A percentile compares a stretch with the other conserved stretches of the same genome.
Conservation (phyloP, 2,113 vertebrate species). For the Lanius collurio region DNA sequence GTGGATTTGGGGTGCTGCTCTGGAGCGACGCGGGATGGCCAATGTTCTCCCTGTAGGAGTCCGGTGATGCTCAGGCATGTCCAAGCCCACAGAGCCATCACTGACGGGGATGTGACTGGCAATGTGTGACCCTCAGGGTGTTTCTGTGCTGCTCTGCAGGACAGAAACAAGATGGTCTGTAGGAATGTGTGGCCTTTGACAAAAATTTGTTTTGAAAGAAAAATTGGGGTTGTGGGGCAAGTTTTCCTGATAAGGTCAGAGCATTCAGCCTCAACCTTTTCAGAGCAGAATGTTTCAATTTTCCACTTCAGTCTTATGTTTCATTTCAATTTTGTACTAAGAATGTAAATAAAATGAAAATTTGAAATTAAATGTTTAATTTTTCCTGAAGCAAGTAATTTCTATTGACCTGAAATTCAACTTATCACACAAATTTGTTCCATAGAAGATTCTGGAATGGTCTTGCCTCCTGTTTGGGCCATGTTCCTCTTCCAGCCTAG, state of each 20-base stretch:
- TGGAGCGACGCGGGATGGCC: rapidly evolving
- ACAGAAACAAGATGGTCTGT: background rate
- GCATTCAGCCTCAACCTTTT: slow-evolving; percentile 22
- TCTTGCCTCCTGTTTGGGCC: background rate
- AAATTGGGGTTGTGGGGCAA: background rate
- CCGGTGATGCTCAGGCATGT: rapidly evolving
- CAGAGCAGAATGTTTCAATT: slow-evolving; percentile 7
- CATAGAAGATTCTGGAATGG: background rate
- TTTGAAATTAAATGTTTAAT: background rate
- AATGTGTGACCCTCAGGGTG: background rate
- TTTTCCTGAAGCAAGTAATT: background rate
- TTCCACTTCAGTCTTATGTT: background rate
- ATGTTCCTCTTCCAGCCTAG: background rate
- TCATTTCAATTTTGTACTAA: background rate
- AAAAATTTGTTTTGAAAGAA: background rate
- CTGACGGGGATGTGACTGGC: rapidly evolving
- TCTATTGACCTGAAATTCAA: background rate
- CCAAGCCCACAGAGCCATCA: rapidly evolving
- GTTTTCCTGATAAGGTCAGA: slow-evolving; percentile 30
- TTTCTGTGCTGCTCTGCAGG: background rate
- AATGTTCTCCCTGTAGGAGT: rapidly evolving
- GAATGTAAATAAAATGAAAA: background rate
- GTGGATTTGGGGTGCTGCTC: rapidly evolving
- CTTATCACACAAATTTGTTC: background rate
- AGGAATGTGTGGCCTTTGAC: background rate